A percentile compares a stretch with the other conserved stretches of the same genome.
Evolutionary conservation across 2,888 invertebrate species (phyloP).

Genomic region (Agonopterix subpropinquella): DNA sequence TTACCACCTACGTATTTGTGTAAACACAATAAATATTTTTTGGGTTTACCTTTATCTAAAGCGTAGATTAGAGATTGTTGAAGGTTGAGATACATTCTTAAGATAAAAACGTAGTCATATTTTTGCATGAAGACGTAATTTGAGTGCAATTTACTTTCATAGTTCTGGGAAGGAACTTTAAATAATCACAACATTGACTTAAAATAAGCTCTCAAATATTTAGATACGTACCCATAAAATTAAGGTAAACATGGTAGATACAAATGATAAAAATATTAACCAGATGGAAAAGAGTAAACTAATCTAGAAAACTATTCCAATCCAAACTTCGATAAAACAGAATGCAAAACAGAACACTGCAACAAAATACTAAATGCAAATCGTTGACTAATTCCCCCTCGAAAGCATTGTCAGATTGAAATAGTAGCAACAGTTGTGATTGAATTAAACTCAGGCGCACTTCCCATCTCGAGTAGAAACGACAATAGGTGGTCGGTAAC

Average conservation of each 20-base stretch:
- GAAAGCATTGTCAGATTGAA: neutral
- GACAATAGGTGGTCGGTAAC: constrained; percentile 13
- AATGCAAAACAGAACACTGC: too few species aligned
- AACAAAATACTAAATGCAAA: neutral
- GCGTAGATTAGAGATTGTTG: constrained; percentile 45
- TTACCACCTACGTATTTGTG: constrained; percentile 74
- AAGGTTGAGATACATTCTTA: constrained; percentile 31
- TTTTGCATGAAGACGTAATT: constrained; percentile 19
- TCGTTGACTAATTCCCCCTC: neutral
- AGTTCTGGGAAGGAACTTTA: neutral
- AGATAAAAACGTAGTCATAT: constrained; percentile 25
- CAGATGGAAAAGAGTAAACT: too few species aligned
- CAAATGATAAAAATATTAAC: too few species aligned
- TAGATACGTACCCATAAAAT: too few species aligned
- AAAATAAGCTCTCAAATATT: too few species aligned
- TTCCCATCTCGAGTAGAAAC: constrained; percentile 9
- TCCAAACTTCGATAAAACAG: neutral
- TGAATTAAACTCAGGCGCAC: constrained; percentile 43
- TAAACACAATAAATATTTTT: constrained; percentile 74
- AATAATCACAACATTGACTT: too few species aligned
- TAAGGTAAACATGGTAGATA: too few species aligned
- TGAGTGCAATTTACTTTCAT: constrained; percentile 12
- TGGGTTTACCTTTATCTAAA: constrained; percentile 47
- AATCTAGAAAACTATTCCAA: too few species aligned
- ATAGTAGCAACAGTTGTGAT: constrained; percentile 39